Evolutionary conservation across 2,888 invertebrate genomes (phyloP).

Genomic region (Drosophila birchii): DNA sequence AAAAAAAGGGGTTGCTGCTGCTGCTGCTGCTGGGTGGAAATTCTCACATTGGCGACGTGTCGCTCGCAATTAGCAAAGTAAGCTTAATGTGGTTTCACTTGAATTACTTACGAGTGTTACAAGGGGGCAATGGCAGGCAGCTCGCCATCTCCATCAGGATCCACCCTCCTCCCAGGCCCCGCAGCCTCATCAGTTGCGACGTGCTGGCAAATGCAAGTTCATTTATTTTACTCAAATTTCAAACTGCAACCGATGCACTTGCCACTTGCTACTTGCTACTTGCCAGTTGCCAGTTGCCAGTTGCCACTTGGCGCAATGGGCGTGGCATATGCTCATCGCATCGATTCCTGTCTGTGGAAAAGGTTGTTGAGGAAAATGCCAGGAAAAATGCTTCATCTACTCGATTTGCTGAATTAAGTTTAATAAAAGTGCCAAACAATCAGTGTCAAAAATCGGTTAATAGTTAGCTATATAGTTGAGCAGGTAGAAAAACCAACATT

Average conservation of each 20-base stretch:
- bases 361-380: not conserved
- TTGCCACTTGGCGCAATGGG: conserved; percentile 14
- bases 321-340: conserved; percentile 24
- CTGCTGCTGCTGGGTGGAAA: conserved; percentile 1
- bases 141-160: not conserved
- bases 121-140: conserved; percentile 12
- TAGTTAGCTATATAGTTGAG: not conserved
- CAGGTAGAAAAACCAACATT: not conserved
- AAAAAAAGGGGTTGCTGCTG: conserved; percentile 23
- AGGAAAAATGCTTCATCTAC: not conserved
- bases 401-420: not conserved
- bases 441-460: not conserved
- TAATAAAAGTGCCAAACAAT: not conserved
- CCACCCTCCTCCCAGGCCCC: not conserved
- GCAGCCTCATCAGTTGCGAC: conserved; percentile 40
- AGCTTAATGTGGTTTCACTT: conserved; percentile 82
- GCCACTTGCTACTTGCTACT: conserved; percentile 7
- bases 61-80: conserved; percentile 83
- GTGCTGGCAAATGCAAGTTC: conserved; percentile 63
- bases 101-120: conserved; percentile 79
- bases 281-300: not conserved
- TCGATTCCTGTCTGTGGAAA: not conserved
- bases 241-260: conserved; percentile 57
- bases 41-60: conserved; percentile 67
- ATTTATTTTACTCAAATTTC: conserved; percentile 64